A percentile compares a stretch with the other conserved stretches of the same genome.
Conservation (phyloP, 2,888 invertebrate genomes). For the Anorthoa munda region DNA sequence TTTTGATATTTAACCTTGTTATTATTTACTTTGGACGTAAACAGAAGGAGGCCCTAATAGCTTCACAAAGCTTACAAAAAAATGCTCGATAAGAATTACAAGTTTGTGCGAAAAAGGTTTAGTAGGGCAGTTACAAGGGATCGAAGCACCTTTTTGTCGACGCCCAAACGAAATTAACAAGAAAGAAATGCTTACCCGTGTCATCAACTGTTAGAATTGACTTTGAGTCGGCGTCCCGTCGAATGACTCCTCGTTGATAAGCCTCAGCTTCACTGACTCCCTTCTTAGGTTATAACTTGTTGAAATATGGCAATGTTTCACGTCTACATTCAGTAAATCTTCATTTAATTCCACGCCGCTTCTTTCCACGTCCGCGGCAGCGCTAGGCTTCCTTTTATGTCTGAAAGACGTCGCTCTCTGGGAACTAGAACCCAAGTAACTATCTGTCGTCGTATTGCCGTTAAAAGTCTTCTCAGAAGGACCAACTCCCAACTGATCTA, state of each 20-base stretch:
- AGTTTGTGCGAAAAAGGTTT: constrained; percentile 31
- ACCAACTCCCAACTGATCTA: constrained; percentile 90
- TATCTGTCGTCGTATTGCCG: constrained; percentile 94
- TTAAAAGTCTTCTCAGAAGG: constrained; percentile 93
- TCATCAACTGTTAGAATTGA: constrained; percentile 88
- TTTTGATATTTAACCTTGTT: constrained; percentile 54
- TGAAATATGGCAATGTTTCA: constrained; percentile 89
- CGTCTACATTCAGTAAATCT: constrained; percentile 85
- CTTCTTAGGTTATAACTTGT: constrained; percentile 87
- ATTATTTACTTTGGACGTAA: constrained; percentile 33
- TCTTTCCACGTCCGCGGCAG: constrained; percentile 91
- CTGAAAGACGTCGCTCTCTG: constrained; percentile 89
- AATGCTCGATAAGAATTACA: constrained; percentile 27
- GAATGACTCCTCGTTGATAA: constrained; percentile 89
- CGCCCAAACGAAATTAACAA: constrained; percentile 24
- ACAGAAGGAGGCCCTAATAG: constrained; percentile 21
- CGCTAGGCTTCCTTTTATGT: constrained; percentile 90
- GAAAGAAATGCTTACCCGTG: constrained; percentile 79
- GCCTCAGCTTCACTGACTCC: constrained; percentile 86
- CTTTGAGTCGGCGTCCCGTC: constrained; percentile 85
- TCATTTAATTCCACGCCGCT: constrained; percentile 89
- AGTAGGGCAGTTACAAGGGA: constrained; percentile 8
- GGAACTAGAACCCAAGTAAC: constrained; percentile 91
- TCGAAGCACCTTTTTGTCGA: constrained; percentile 30
- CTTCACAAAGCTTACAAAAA: constrained; percentile 21